Conservation (phyloP, 2,888 invertebrate genomes). For the Phrixothrix hirtus region DNA sequence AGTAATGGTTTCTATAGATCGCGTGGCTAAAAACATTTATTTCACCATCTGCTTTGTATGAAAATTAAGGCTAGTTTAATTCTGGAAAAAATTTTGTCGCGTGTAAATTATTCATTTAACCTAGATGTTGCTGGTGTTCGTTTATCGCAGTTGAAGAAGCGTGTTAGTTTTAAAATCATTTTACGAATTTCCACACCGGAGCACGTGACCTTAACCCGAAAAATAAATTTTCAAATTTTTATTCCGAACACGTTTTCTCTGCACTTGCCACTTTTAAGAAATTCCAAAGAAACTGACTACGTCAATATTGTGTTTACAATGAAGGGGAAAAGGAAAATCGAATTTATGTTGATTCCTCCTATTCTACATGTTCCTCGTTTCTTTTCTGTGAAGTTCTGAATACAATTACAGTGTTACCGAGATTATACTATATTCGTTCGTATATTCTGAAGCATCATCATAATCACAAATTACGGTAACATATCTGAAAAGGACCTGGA, state of each 20-base stretch:
- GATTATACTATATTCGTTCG: no score
- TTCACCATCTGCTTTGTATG: no score
- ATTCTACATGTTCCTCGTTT: neutral
- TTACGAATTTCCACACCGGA: slow-evolving; percentile 4
- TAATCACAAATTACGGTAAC: no score
- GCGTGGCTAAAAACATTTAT: no score
- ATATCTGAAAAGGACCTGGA: no score
- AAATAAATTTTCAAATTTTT: slow-evolving; percentile 5
- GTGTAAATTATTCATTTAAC: no score
- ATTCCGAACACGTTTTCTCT: slow-evolving; percentile 24
- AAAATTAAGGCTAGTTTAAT: no score
- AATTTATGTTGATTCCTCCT: neutral
- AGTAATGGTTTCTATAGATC: no score
- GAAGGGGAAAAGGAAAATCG: neutral
- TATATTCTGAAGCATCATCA: no score
- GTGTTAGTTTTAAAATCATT: slow-evolving; percentile 9
- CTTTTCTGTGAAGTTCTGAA: no score
- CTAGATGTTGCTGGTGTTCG: slow-evolving; percentile 8
- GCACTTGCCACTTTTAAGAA: slow-evolving; percentile 25
- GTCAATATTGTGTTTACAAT: slow-evolving; percentile 16
- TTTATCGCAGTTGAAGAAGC: slow-evolving; percentile 9
- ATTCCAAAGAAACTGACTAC: slow-evolving; percentile 13
- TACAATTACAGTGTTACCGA: no score
- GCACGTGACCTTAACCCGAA: slow-evolving; percentile 21
- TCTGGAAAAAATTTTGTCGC: no score